Percentiles rank a stretch among this genome's conserved stretches.
phyloP scores from a whole-genome alignment of 2,888 invertebrate species.

The Nomada lathburiana region DNA sequence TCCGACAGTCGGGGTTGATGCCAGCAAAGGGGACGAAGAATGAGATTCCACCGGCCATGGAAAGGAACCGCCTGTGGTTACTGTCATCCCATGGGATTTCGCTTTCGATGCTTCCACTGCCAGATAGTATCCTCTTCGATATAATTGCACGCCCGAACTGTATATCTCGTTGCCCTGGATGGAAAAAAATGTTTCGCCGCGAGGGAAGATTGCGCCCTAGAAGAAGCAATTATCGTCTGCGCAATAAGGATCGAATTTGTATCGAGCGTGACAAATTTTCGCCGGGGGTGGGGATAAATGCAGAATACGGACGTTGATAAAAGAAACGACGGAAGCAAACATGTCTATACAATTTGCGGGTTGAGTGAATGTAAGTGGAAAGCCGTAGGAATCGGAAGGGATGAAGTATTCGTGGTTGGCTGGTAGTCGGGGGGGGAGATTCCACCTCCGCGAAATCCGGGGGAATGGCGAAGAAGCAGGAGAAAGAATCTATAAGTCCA shows the following conservation, averaged over 20 bases:
- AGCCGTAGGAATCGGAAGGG: constrained; percentile 19
- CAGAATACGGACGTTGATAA: background rate
- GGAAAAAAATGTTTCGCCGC: background rate
- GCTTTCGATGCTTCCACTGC: constrained; percentile 57
- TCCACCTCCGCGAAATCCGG: constrained; percentile 50
- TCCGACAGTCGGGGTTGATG: constrained; percentile 57
- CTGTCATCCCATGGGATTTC: constrained; percentile 69
- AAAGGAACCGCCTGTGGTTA: constrained; percentile 70
- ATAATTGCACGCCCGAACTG: constrained; percentile 53
- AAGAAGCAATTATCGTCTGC: constrained; percentile 14
- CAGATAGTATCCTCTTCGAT: constrained; percentile 42
- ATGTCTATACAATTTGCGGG: constrained; percentile 42
- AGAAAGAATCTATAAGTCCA: constrained; percentile 82
- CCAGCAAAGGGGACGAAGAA: constrained; percentile 67
- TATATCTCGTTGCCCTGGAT: background rate
- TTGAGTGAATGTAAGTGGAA: constrained; percentile 1
- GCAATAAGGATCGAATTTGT: background rate
- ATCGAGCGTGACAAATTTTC: no score
- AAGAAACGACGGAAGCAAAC: constrained; percentile 12
- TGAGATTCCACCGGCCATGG: constrained; percentile 70
- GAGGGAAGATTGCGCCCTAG: background rate
- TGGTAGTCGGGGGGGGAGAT: constrained; percentile 57
- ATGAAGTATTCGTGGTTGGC: constrained; percentile 36
- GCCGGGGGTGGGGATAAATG: no score
- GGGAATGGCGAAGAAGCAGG: constrained; percentile 58